These are phyloP conservation scores for Ptilodon capucinus DNA, from an alignment of 2,888 invertebrate species.

Conservation along the genomic window DNA sequence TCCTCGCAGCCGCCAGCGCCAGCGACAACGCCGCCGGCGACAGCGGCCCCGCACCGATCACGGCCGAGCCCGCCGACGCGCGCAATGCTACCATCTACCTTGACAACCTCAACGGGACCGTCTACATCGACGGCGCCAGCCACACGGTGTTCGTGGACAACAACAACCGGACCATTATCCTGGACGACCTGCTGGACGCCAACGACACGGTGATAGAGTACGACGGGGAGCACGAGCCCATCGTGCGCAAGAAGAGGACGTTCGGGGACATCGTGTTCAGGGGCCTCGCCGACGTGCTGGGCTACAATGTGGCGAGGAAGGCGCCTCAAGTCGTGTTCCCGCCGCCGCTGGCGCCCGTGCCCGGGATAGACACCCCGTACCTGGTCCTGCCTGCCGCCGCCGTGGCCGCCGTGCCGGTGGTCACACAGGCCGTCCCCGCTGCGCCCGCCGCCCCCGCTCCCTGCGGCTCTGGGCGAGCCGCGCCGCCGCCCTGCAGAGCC, in stretches of 20 bases:
- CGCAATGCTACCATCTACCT: slow-evolving; percentile 15
- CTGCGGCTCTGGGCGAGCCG: slow-evolving; percentile 39
- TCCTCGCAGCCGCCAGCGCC: slow-evolving; percentile 33
- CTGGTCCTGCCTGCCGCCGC: slow-evolving; percentile 49
- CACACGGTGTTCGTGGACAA: slow-evolving; percentile 38
- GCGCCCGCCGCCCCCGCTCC: slow-evolving; percentile 32
- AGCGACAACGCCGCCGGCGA: too few species aligned
- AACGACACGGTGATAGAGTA: slow-evolving; percentile 47
- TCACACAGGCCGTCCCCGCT: slow-evolving; percentile 34
- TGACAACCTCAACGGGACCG: slow-evolving; percentile 14
- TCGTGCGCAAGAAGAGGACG: slow-evolving; percentile 75
- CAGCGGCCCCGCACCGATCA: slow-evolving; percentile 11
- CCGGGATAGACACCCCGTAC: slow-evolving; percentile 64
- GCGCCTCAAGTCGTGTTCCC: slow-evolving; percentile 65
- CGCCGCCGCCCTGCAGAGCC: slow-evolving; percentile 35
- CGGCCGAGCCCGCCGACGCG: slow-evolving; percentile 11
- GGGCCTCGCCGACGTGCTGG: slow-evolving; percentile 76
- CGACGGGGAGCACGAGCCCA: slow-evolving; percentile 57
- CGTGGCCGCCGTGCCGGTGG: slow-evolving; percentile 39
- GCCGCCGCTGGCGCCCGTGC: slow-evolving; percentile 70
- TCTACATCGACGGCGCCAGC: slow-evolving; percentile 30
- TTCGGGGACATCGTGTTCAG: slow-evolving; percentile 78
- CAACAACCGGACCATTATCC: slow-evolving; percentile 19
- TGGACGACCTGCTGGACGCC: slow-evolving; percentile 14
- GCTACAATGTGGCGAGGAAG: slow-evolving; percentile 68